Evolutionary conservation across 2,888 invertebrate genomes (phyloP).

Genomic region (Drosophila birchii): DNA sequence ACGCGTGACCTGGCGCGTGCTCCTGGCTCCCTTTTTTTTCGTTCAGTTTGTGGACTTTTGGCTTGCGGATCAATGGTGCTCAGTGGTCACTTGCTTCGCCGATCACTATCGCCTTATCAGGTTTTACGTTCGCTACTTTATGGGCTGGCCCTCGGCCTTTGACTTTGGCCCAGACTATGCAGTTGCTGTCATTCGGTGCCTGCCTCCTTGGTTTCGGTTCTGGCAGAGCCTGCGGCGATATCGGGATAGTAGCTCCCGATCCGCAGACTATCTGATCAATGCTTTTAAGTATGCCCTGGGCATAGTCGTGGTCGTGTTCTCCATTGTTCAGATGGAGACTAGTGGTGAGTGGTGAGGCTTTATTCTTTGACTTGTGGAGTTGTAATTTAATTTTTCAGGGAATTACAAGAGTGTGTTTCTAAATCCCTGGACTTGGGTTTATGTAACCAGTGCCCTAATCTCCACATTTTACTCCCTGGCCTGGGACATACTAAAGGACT

Average conservation of each 20-base stretch:
- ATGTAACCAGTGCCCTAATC: constrained; percentile 91
- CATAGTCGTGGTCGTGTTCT: constrained; percentile 94
- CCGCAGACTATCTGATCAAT: constrained; percentile 96
- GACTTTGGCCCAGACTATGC: constrained; percentile 88
- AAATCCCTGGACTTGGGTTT: constrained; percentile 90
- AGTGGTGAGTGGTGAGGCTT: constrained; percentile 83
- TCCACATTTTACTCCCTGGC: constrained; percentile 96
- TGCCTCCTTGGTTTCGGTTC: constrained; percentile 98
- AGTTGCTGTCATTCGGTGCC: constrained; percentile 91
- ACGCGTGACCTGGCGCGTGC: constrained; percentile 89
- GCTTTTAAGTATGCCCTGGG: constrained; percentile 98
- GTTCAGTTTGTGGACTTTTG: constrained; percentile 98
- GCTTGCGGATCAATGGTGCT: constrained; percentile 97
- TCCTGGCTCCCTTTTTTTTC: constrained; percentile 94
- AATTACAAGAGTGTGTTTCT: constrained; percentile 87
- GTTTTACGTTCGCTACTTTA: constrained; percentile 88
- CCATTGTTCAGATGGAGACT: constrained; percentile 85
- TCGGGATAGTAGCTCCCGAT: constrained; percentile 92
- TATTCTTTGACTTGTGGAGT: too few relatives aligned
- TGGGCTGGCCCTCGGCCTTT: constrained; percentile 1
- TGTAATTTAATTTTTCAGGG: constrained; percentile 81
- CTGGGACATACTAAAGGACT: constrained; percentile 99
- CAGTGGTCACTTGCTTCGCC: constrained; percentile 92
- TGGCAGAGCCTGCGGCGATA: constrained; percentile 97
- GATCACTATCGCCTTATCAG: constrained; percentile 96